Base-by-base conservation (phyloP, 2,113 vertebrate genomes). In the Elachura formosa region DNA sequence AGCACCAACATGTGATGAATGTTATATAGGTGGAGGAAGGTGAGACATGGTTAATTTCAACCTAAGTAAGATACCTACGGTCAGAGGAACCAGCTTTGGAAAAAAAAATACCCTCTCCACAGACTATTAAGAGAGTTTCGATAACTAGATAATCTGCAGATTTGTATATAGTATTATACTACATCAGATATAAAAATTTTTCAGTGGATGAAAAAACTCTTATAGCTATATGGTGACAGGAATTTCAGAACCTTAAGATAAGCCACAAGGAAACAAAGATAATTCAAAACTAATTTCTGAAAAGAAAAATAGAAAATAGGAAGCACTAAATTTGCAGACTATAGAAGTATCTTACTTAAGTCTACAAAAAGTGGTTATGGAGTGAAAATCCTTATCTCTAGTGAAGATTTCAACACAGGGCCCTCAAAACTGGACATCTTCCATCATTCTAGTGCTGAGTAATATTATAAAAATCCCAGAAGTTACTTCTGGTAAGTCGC, bases 401-500 rank as follows among this genome's bases (percentile, higher is more conserved):
- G 7, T 11, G 12, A 76, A 83, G 28, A 77, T 41, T 58, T 77
- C 46, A 78, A 75, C 5, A 43, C 4, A 56, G 0, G 4, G 6
- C 3, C 10, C 26, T 61, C 26, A 51, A 56, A 72, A 64, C 5
- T 31, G 11, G 21, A 11, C 9, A 25, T 26, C 10, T 52, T 68
- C 46, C 6, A 5, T 23, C 17, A 49, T 38, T 52, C 22, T 64
- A 80, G 59, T 11, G 3, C 4, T 71, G 10, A 33, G 6, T 3
- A 64, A 3, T 18, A 71, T 12, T 48, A 6, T 6, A 19, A 45
- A 45, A 16, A 3, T 0, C 3, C 8, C 17, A 9, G 16, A 41
- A 51, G 6, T 11, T 63, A 58, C 12, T 6, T 55, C 11, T 56
- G 12, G 8, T 78, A 58, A 86, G 12, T 13, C 38, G 19, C 33